phyloP scores from a whole-genome alignment of 1,140 invertebrate genomes.

The Sipha flava region DNA sequence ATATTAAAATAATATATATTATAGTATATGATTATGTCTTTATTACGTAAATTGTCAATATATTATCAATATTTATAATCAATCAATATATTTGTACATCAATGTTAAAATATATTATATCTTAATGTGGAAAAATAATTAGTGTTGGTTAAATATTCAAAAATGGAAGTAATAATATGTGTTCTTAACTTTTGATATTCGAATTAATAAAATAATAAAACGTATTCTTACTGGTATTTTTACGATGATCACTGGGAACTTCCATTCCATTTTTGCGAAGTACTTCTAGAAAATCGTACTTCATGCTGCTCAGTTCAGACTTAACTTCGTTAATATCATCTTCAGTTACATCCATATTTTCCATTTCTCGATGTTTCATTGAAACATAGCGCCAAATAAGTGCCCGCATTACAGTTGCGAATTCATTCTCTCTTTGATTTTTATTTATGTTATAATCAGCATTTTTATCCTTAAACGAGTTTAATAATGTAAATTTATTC shows the following conservation, averaged over 20 bases:
- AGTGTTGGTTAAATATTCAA: too few species aligned
- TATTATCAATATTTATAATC: too few species aligned
- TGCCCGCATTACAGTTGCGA: slow-evolving; percentile 69
- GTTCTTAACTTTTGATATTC: too few species aligned
- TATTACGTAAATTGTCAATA: too few species aligned
- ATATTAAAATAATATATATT: too few species aligned
- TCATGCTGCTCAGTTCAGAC: slow-evolving; percentile 70
- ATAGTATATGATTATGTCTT: too few species aligned
- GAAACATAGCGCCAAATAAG: slow-evolving; percentile 78
- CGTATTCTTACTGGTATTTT: not conserved
- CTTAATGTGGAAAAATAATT: too few species aligned
- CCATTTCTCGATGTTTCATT: slow-evolving; percentile 63
- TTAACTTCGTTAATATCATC: slow-evolving; percentile 90
- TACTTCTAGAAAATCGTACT: slow-evolving; percentile 76
- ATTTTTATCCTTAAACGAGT: not conserved
- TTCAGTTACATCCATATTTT: slow-evolving; percentile 72
- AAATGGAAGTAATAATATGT: too few species aligned
- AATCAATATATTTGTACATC: too few species aligned
- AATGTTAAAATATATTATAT: too few species aligned
- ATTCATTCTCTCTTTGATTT: slow-evolving; percentile 54
- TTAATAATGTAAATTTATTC: too few species aligned
- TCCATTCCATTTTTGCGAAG: slow-evolving; percentile 44
- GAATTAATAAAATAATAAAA: too few species aligned
- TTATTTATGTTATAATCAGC: slow-evolving; percentile 41
- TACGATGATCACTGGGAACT: not conserved